phyloP scores from a whole-genome alignment of 2,888 invertebrate species.

The Dioctria linearis region DNA sequence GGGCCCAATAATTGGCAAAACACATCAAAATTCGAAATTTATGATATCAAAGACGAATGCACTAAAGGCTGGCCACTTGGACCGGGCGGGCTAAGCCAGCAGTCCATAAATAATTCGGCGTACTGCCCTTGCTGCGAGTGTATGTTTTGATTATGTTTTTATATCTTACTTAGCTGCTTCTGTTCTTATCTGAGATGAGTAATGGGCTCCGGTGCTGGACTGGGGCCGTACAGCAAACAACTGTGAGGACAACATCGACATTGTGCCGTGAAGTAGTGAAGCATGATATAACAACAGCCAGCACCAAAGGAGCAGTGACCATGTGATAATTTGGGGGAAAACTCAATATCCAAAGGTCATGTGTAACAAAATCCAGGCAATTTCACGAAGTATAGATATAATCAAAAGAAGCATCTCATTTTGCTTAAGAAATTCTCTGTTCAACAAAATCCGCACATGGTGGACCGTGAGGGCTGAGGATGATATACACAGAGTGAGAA shows the following conservation, averaged over 20 bases:
- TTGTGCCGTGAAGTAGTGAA: not conserved
- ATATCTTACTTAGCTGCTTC: slow-evolving; percentile 58
- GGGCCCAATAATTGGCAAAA: slow-evolving; percentile 46
- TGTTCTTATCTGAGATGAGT: slow-evolving; percentile 58
- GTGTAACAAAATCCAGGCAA: slow-evolving; percentile 38
- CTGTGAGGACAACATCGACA: slow-evolving; percentile 20
- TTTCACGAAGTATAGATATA: slow-evolving; percentile 12
- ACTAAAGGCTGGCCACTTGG: slow-evolving; percentile 22
- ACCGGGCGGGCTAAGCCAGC: slow-evolving; percentile 12
- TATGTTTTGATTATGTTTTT: slow-evolving; percentile 56
- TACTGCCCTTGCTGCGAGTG: slow-evolving; percentile 38
- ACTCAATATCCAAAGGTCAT: slow-evolving; percentile 40
- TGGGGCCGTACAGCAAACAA: slow-evolving; percentile 18
- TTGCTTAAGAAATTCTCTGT: slow-evolving; percentile 35
- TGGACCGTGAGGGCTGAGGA: not conserved
- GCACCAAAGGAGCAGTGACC: slow-evolving; percentile 16
- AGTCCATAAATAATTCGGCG: slow-evolving; percentile 52
- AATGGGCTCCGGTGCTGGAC: slow-evolving; percentile 29
- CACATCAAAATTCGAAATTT: slow-evolving; percentile 46
- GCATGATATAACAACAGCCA: not conserved
- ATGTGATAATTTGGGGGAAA: slow-evolving; percentile 26
- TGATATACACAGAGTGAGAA: too few species aligned
- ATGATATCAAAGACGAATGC: slow-evolving; percentile 41
- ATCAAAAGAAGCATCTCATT: slow-evolving; percentile 37
- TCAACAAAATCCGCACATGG: not conserved